Base-by-base conservation (phyloP, 2,113 vertebrate genomes). In the Trogon surrucura region DNA sequence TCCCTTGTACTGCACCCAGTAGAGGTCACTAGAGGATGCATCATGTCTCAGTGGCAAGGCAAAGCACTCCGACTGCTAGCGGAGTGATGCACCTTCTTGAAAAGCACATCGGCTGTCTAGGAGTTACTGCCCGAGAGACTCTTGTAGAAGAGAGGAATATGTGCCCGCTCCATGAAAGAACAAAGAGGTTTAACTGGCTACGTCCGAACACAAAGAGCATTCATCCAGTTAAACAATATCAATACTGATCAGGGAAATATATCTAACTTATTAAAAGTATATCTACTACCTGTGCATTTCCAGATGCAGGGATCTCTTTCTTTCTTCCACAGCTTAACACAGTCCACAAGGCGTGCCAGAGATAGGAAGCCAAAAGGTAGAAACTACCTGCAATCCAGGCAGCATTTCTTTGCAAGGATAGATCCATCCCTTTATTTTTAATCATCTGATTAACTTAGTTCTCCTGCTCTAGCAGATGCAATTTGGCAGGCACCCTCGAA, bases 371-470 rank as follows among this genome's bases (percentile, higher is more conserved):
- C 91, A 99, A 98, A 79, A 99, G 93, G 93, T 98, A 99, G 87
- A 99, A 97, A 36, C 98, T 98, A 70, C 97, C 98, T 95, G 98
- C 95, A 64, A 99, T 98, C 99, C 99, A 99, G 66, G 98, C 22
- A 84, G 98, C 98, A 97, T 98, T 99, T 95, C 98, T 98, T 96
- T 96, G 97, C 19, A 99, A 95, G 21, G 97, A 71, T 58, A 97
- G 94, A 85, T 99, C 98, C 99, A 99, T 99, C 70, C 73, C 95
- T 96, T 78, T 91, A 69, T 83, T 88, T 95, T 93, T 93, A 93
- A 94, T 69, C 64, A 96, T 57, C 53, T 74, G 54, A 48, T 67
- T 87, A 71, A 51, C 80, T 93, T 71, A 45, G 60, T 83, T 95
- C 41, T 89, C 80, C 86, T 50, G 66, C 23, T 91, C 34, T 85